Evolutionary conservation across 2,888 invertebrate species (phyloP), one percentile per base, ranked within the genome.

Genomic region (Anagyrus pseudococci): DNA sequence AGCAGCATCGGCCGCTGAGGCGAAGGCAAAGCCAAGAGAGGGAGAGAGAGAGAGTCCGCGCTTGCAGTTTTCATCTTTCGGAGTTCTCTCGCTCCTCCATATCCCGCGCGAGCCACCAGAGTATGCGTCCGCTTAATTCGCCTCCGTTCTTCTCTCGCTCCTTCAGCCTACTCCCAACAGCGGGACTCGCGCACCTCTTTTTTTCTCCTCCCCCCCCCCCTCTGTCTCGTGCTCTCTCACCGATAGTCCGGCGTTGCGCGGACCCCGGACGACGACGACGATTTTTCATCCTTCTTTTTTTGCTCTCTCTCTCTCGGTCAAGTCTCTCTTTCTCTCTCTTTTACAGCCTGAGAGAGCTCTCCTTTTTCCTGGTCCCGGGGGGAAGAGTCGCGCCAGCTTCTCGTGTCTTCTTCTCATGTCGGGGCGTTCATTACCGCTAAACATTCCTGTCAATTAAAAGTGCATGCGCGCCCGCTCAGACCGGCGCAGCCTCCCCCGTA

Each of bases 401-500:
- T 61, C 61, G 67, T 66, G 68, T 71, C 68, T 66, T 66, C 64
- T 67, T 70, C 70, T 69, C 69, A 62, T 69, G 67, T 71, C 68
- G 70, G 66, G 69, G 72, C 73, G 75, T 77, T 79, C 77, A 75
- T 79, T 78, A 77, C 72, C 73, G 77, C 74, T 77, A 76, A 78
- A 78, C 76, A 78, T 77, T 77, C 70, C 75, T 78, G 79, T 78
- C 79, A 78, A 80, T 80, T 79, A 79, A 77, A 76, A 76, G 75
- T 75, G 73, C 75, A 71, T 58, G 59, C 59, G 41, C 62, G 55
- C 33, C 4, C 41, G 22, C 52, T 26, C 54, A 17, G 20, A 29
- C n/a, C 41, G 26, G 20, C 29, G 22, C 43, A 69, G n/a, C 29
- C 29, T 10, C 29, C 29, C 10, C 29, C 4, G 10, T 7, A 29